Percentiles rank a stretch among this genome's conserved stretches.
Conservation (phyloP, 2,113 vertebrate genomes). For the Marmota flaviventris region DNA sequence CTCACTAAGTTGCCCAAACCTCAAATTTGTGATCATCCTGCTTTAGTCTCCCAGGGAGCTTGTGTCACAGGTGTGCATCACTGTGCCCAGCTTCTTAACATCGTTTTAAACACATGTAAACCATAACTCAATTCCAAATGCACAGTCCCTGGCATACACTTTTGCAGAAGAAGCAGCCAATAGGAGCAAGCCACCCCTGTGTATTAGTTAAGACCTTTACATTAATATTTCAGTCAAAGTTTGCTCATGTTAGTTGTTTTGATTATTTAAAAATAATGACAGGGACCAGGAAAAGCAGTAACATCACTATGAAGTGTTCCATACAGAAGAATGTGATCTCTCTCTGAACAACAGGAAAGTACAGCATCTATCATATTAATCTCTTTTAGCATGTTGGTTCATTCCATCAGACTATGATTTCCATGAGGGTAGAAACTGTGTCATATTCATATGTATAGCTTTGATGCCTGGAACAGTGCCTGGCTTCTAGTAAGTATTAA, state of each 20-base stretch:
- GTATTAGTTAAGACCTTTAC: not conserved
- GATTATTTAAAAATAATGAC: constrained; percentile 9
- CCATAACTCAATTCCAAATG: not conserved
- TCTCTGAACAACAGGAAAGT: not conserved
- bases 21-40: not conserved
- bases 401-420: not conserved
- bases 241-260: not conserved
- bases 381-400: not conserved
- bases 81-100: not conserved
- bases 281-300: not conserved
- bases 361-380: not conserved
- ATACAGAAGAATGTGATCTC: not conserved
- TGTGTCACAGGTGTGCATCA: not conserved
- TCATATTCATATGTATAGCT: rapidly evolving
- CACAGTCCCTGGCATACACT: not conserved
- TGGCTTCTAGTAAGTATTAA: not conserved
- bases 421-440: not conserved
- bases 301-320: not conserved
- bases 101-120: not conserved
- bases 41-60: not conserved
- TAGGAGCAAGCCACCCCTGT: not conserved
- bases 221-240: not conserved
- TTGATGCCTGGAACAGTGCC: not conserved
- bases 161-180: not conserved
- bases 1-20: not conserved